These are phyloP conservation scores for Leptopilina syphax DNA, from an alignment of 2,888 invertebrate species.

Conservation along the genomic window DNA sequence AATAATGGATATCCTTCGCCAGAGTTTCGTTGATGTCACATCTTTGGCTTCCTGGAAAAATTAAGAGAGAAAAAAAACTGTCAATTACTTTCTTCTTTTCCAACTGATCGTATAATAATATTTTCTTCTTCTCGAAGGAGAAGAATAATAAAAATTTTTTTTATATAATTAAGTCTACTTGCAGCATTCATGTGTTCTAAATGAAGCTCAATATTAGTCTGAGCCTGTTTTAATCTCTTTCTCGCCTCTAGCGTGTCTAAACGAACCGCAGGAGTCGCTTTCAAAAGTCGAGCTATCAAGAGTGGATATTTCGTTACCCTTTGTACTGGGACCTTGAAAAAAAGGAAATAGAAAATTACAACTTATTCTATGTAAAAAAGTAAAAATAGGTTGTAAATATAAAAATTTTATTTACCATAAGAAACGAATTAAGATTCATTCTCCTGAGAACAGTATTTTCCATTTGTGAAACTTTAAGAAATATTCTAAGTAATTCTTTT, in stretches of 20 bases:
- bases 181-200: constrained; percentile 95
- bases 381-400: background rate
- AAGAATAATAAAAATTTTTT: too few relatives aligned
- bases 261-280: constrained; percentile 86
- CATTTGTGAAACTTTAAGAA: constrained; percentile 97
- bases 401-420: constrained; percentile 85
- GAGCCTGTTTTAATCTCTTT: constrained; percentile 90
- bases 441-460: constrained; percentile 94
- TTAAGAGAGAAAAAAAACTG: constrained; percentile 8
- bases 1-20: constrained; percentile 91
- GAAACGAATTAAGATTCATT: constrained; percentile 98
- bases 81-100: background rate
- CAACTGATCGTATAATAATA: background rate
- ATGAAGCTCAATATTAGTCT: constrained; percentile 94
- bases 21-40: constrained; percentile 90
- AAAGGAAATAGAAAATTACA: constrained; percentile 20
- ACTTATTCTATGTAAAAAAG: background rate
- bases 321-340: constrained; percentile 91
- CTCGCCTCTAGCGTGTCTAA: constrained; percentile 88
- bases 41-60: constrained; percentile 87
- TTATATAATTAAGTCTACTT: constrained; percentile 56
- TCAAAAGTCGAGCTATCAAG: constrained; percentile 91
- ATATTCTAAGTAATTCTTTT: constrained; percentile 94
- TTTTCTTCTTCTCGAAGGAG: too few relatives aligned
- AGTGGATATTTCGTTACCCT: constrained; percentile 98